Evolutionary conservation across 2,888 invertebrate species (phyloP).

Genomic region (Eristalis intricaria): DNA sequence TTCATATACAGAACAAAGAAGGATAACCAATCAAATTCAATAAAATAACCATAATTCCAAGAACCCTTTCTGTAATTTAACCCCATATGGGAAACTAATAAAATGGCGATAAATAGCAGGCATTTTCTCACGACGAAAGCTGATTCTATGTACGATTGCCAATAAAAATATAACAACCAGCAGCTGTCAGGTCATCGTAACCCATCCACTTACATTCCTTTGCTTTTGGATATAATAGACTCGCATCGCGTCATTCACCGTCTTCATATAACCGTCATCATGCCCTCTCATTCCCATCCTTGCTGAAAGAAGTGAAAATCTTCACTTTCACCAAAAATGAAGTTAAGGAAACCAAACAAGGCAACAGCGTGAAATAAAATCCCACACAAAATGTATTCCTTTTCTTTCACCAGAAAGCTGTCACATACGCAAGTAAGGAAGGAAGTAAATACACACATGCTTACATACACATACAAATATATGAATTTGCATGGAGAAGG

Average conservation of each 20-base stretch:
- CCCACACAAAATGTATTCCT: slow-evolving; percentile 48
- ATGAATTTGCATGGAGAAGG: slow-evolving; percentile 23
- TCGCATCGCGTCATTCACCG: slow-evolving; percentile 60
- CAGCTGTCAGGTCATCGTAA: slow-evolving; percentile 65
- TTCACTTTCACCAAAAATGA: slow-evolving; percentile 53
- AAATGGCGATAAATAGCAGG: slow-evolving; percentile 67
- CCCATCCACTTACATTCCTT: slow-evolving; percentile 25
- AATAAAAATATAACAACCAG: slow-evolving; percentile 69
- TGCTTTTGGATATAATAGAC: slow-evolving; percentile 61
- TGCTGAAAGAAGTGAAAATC: slow-evolving; percentile 49
- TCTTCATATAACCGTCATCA: slow-evolving; percentile 66
- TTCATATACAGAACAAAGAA: slow-evolving; percentile 11
- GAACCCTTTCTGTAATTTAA: slow-evolving; percentile 48
- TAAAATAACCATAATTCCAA: slow-evolving; percentile 66
- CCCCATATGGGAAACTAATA: slow-evolving; percentile 62
- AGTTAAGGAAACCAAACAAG: slow-evolving; percentile 56
- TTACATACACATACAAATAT: neutral
- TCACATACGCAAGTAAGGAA: neutral
- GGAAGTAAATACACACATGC: neutral
- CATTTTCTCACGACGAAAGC: slow-evolving; percentile 47
- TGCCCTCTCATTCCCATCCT: slow-evolving; percentile 36
- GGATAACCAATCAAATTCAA: slow-evolving; percentile 65
- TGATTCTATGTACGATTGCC: slow-evolving; percentile 34
- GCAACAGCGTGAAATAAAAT: slow-evolving; percentile 60
- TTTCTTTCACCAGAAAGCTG: slow-evolving; percentile 3